phyloP scores from a whole-genome alignment of 2,888 invertebrate genomes.

The Lordiphosa fenestrarum region DNA sequence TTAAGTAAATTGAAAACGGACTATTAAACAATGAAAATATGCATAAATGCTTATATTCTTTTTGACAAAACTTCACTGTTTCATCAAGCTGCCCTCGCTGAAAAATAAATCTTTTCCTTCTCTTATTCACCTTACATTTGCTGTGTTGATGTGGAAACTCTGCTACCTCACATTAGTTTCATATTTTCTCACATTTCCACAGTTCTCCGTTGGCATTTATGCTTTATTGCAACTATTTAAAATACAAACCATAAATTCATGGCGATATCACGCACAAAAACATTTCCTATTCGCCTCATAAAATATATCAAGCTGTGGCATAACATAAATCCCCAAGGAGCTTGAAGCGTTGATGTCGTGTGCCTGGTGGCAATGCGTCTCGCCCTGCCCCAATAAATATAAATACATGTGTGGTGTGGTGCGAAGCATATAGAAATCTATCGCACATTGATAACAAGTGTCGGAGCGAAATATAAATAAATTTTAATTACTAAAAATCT shows the following conservation, averaged over 20 bases:
- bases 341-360: conserved; percentile 8
- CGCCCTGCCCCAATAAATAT: conserved; percentile 50
- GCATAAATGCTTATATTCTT: no score
- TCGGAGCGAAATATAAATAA: not conserved
- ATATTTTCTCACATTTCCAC: not conserved
- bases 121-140: not conserved
- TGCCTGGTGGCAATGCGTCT: not conserved
- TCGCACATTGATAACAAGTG: no score
- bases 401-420: conserved; percentile 12
- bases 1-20: no score
- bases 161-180: not conserved
- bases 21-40: no score
- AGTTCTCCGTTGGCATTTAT: conserved; percentile 5
- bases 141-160: conserved; percentile 1
- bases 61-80: no score
- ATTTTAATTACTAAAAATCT: conserved; percentile 10
- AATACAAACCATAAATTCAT: conserved; percentile 45
- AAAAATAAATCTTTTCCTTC: not conserved
- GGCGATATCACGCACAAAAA: conserved; percentile 44
- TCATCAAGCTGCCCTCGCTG: no score
- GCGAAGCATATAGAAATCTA: conserved; percentile 5
- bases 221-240: conserved; percentile 33
- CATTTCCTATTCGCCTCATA: conserved; percentile 28
- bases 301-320: conserved; percentile 53
- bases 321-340: conserved; percentile 46